Percentiles rank a stretch among this genome's conserved stretches.
These are phyloP conservation scores for Lacerta agilis DNA, from an alignment of 2,797 vertebrate genomes.

Conservation along the genomic window DNA sequence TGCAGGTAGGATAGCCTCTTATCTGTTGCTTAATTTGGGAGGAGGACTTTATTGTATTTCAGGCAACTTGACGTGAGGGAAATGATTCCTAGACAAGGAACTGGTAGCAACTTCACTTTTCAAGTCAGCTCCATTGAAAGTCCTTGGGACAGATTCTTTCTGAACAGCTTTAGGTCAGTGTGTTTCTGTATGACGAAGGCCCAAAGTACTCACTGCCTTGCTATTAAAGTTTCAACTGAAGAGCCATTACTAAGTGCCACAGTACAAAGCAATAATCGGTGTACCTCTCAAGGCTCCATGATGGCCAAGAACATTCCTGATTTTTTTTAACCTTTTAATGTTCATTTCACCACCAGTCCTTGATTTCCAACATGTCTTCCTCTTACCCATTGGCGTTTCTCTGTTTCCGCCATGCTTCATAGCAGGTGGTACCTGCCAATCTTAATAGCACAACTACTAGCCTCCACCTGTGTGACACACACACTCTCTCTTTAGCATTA, in stretches of 20 bases:
- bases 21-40: not conserved
- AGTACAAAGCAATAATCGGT: not conserved
- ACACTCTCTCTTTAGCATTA: no score
- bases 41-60: not conserved
- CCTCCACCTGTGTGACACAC: not conserved
- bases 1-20: no score
- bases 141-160: not conserved
- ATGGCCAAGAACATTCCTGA: not conserved
- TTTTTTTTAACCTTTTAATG: not conserved
- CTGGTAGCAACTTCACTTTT: not conserved
- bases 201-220: not conserved
- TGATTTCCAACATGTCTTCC: not conserved
- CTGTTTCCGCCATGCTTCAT: no score
- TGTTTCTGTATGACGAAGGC: not conserved
- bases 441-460: not conserved
- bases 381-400: not conserved
- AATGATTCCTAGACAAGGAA: not conserved
- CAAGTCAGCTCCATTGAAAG: not conserved
- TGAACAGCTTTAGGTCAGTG: not conserved
- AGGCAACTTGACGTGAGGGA: not conserved
- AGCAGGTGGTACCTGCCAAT: not conserved
- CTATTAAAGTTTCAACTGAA: not conserved
- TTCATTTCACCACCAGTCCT: not conserved
- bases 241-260: not conserved
- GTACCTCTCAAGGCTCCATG: no score